Base-by-base conservation (phyloP, 2,113 vertebrate species). In the Probosciger aterrimus region DNA sequence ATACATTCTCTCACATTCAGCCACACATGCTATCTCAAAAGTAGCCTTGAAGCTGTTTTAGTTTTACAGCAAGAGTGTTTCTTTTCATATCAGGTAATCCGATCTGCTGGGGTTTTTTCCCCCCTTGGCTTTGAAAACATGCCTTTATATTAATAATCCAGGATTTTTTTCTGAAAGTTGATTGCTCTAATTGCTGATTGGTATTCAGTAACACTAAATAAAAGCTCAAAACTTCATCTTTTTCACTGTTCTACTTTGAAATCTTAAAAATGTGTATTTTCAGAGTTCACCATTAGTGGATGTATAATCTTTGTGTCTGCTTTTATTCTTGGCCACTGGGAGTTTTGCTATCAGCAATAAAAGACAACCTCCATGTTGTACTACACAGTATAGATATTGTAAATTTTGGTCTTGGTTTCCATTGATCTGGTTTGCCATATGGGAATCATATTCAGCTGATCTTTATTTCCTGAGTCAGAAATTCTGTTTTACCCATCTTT, bases 391-490 rank as follows among this genome's bases (percentile, higher is more conserved):
- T 98, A 97, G 97, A 97, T 97, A 97, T 95, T 98, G 97, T 98
- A 98, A 98, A 98, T 98, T 98, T 98, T 98, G 96, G 97, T 95
- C 98, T 98, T 97, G 97, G 94, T 97, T 98, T 95, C 95, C 98
- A 98, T 98, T 98, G 98, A 98, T 98, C 97, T 98, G 96, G 96
- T 94, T 97, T 96, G 97, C 97, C 98, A 95, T 98, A 91, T 98
- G 98, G 98, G 98, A 98, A 98, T 98, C 97, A 91, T 97, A 95
- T 96, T 98, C 97, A 98, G 97, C 97, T 98, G 98, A 98, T 98
- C 96, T 98, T 98, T 98, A 98, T 98, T 98, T 98, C 98, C 97
- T 97, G 97, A 98, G 98, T 98, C 97, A 98, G 98, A 98, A 98
- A 98, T 98, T 98, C 98, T 98, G 97, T 98, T 98, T 98, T 97